Evolutionary conservation across 2,888 invertebrate genomes (phyloP).

Genomic region (Baccha elongata): DNA sequence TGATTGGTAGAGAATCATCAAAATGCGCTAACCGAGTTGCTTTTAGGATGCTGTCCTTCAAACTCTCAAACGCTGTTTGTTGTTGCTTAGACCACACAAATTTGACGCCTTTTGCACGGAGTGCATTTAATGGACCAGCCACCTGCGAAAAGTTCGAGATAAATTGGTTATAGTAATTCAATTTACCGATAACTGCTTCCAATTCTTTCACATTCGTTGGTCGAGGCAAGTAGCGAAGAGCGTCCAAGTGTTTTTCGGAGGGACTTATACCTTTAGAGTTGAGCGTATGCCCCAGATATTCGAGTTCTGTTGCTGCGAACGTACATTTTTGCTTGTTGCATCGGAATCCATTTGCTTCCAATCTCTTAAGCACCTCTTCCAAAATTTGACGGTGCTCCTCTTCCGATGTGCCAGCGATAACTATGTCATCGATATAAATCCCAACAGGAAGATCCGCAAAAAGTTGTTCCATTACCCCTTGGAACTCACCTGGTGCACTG

Average conservation of each 20-base stretch:
- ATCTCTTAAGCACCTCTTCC: slow-evolving; percentile 14
- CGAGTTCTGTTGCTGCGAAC: not conserved
- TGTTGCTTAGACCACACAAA: too few species aligned
- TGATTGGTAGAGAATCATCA: too few species aligned
- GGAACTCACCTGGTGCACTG: slow-evolving; percentile 1
- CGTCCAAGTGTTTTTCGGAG: not conserved
- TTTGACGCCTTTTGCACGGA: too few species aligned
- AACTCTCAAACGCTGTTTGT: too few species aligned
- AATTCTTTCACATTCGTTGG: not conserved
- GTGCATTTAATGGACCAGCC: not conserved
- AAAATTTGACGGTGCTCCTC: slow-evolving; percentile 8
- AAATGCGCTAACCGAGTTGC: too few species aligned
- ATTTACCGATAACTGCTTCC: slow-evolving; percentile 17
- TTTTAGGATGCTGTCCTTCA: too few species aligned
- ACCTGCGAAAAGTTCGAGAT: not conserved
- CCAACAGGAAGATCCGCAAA: slow-evolving; percentile 2
- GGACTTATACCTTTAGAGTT: too few species aligned
- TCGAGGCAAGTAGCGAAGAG: not conserved
- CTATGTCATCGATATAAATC: slow-evolving; percentile 22
- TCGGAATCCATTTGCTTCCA: slow-evolving; percentile 1
- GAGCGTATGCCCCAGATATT: not conserved
- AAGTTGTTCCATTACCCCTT: slow-evolving; percentile 11
- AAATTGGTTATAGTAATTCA: too few species aligned
- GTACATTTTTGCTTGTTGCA: too few species aligned
- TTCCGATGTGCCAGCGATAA: not conserved